Base-by-base conservation (phyloP, 2,888 invertebrate genomes). In the Tipula helvola region DNA sequence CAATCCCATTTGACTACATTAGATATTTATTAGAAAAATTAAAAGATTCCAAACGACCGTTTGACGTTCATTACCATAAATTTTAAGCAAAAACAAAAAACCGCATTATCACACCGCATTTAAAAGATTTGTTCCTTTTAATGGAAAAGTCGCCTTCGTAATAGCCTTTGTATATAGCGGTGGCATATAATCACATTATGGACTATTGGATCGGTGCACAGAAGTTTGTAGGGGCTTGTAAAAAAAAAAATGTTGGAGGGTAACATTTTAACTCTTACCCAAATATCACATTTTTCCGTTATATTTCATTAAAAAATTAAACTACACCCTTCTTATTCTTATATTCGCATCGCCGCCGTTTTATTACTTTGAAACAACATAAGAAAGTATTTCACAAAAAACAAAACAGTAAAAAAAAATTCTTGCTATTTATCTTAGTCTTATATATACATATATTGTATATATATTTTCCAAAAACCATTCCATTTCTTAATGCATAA, bases 401-500 rank as follows among this genome's bases (percentile, higher is more conserved):
- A 13, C 5, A 83, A 28, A 8, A 71, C 3, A 28, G 28, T 28
- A 28, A 28, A 28, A 36, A 28, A n/a, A 84, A 84, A 84, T 39
- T 84, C 84, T 84, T 84, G 84, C 41, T 84, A 84, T 84, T 84
- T 84, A 84, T 84, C 84, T 84, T 84, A 39, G 7, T 84, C 36
- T 84, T 84, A 84, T 47, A 12, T 47, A 28, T 28, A n/a, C n/a
- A n/a, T n/a, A n/a, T n/a, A n/a, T n/a, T n/a, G n/a, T 28, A 2
- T 28, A 28, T 28, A 28, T 28, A 12, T 83, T 83, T 83, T n/a
- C 16, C 52, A 57, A 83, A 36, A 83, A 44, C 44, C 36, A 39
- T 84, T 84, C 84, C 84, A 39, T 86, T 44, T 52, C 47, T 47
- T 86, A 44, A 86, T 86, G 86, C 86, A 44, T 86, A 86, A 86